Evolutionary conservation across 2,797 vertebrate genomes (phyloP).

Genomic region (Acanthiza pusilla): DNA sequence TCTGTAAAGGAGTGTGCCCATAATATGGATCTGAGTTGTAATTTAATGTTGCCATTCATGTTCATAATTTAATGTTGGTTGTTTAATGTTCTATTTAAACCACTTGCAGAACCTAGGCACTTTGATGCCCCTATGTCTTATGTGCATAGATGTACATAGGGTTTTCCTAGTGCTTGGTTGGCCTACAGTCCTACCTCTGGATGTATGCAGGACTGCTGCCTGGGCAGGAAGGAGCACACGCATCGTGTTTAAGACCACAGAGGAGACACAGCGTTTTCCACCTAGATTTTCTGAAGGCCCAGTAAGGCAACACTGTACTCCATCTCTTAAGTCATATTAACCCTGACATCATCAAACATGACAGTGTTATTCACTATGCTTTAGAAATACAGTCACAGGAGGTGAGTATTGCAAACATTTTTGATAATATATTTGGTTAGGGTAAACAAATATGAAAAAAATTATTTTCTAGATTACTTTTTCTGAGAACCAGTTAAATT

Average conservation of each 20-base stretch:
- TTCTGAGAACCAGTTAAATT: not conserved
- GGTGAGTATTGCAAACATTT: not conserved
- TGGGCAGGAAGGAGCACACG: not conserved
- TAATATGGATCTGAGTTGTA: not conserved
- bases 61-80: not conserved
- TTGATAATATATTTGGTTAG: not conserved
- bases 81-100: not conserved
- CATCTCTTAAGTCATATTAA: not conserved
- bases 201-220: not conserved
- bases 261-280: not conserved
- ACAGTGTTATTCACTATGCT: not conserved
- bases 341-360: not conserved
- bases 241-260: not conserved
- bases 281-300: not conserved
- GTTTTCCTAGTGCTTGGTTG: not conserved
- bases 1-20: not conserved
- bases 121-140: not conserved
- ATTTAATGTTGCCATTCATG: not conserved
- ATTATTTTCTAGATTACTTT: not conserved
- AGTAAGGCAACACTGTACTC: not conserved
- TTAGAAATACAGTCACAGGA: not conserved
- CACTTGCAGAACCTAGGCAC: not conserved
- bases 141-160: not conserved
- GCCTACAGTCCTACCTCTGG: not conserved
- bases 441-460: not conserved